Percentiles rank a stretch among this genome's conserved stretches.
These are phyloP conservation scores for Eospalax fontanierii DNA, from an alignment of 2,797 vertebrate genomes.

Conservation along the genomic window DNA sequence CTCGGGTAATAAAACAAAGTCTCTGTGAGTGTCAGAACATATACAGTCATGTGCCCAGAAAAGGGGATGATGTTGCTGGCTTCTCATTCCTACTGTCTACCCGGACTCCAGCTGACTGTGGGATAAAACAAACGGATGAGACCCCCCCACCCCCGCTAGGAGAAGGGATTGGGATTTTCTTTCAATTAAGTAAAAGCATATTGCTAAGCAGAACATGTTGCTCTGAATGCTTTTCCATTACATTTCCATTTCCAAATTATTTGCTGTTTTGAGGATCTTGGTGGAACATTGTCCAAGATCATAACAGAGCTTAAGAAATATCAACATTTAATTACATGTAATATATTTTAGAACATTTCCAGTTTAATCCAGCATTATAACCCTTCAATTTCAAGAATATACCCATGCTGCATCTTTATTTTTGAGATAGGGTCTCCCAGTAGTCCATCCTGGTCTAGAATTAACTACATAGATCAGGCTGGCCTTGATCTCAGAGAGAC, in stretches of 20 bases:
- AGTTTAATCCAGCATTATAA: not conserved
- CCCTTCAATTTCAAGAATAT: not conserved
- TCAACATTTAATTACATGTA: not conserved
- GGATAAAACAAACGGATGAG: not conserved
- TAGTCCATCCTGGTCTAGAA: no score
- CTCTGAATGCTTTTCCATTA: not conserved
- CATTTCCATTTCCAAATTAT: not conserved
- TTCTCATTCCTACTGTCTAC: not conserved
- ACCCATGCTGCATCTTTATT: not conserved
- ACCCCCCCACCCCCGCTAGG: no score
- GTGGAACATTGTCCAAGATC: not conserved
- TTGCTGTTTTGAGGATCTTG: not conserved
- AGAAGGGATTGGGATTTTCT: not conserved
- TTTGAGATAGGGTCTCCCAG: no score
- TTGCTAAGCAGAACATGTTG: not conserved
- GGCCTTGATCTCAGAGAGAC: no score
- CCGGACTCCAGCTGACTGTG: not conserved
- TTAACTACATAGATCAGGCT: no score
- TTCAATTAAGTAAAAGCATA: no score
- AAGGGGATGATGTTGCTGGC: not conserved
- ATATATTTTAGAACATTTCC: not conserved
- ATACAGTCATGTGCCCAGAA: not conserved
- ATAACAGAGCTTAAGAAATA: constrained; percentile 6
- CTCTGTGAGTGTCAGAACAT: not conserved
- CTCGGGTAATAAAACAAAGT: not conserved